Evolutionary conservation across 2,113 vertebrate genomes (phyloP), one percentile per base, ranked within the genome.

Genomic region (Melospiza melodia): DNA sequence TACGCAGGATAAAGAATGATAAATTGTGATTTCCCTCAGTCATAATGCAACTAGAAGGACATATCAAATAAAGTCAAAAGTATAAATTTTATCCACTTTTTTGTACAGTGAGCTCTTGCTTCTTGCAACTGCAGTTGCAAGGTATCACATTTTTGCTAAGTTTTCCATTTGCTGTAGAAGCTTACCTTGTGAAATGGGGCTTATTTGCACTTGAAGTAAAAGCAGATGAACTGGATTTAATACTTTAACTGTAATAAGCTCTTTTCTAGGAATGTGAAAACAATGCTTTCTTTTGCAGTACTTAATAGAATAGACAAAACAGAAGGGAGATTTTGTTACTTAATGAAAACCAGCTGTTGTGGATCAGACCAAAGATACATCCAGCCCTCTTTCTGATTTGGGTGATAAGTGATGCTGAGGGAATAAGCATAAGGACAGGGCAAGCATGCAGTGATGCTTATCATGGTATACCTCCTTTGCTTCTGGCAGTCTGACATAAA

Each of bases 221-320:
- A 95, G 83, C 96, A 95, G 93, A 94, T 96, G 90, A 90, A 90
- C 80, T 89, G 94, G 92, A 87, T 95, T 97, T 94, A 84, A 81
- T 94, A 67, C 58, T 96, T 95, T 67, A 89, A 94, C 66, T 87
- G 58, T 85, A 91, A 94, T 93, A 77, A 88, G 59, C 89, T 86
- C 59, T 75, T 80, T 71, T 88, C 75, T 91, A 90, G 87, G 92
- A 90, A 96, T 92, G 79, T 92, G 68, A 79, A 94, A 94, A 95
- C 85, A 96, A 25, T 77, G 63, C 76, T 79, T 95, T 96, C 79
- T 88, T 95, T 94, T 93, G 72, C 67, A 62, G 84, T 86, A 37
- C 51, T 94, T 90, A 88, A 57, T 69, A 43, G 71, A 93, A 87
- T 12, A 96, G 93, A 75, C 84, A 84, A 93, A 97, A 89, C 80